These are phyloP conservation scores for Triplophysa tibetana DNA, from an alignment of 2,113 vertebrate species.

Conservation along the genomic window DNA sequence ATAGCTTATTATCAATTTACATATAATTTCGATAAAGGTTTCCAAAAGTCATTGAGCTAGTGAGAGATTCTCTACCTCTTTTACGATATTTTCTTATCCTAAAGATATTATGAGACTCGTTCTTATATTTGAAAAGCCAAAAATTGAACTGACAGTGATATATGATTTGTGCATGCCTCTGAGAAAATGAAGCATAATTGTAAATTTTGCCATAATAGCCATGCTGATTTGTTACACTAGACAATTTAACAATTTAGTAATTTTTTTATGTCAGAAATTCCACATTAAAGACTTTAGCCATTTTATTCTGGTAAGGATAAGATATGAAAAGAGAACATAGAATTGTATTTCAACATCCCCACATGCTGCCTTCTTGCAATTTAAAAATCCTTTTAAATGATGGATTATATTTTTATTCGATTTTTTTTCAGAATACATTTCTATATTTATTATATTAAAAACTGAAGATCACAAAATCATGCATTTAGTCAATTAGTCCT, in stretches of 20 bases:
- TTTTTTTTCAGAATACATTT: too few species aligned
- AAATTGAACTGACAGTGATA: conserved; percentile 61
- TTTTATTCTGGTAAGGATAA: conserved; percentile 22
- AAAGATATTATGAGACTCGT: conserved; percentile 6
- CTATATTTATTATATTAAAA: too few species aligned
- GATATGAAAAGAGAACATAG: not conserved
- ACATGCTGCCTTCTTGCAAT: not conserved
- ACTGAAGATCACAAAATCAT: too few species aligned
- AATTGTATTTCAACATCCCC: not conserved
- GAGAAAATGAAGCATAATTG: conserved; percentile 59
- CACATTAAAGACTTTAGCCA: conserved; percentile 22
- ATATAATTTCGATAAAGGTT: not conserved
- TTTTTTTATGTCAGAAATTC: conserved; percentile 50
- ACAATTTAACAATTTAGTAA: conserved; percentile 42
- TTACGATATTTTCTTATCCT: conserved; percentile 1
- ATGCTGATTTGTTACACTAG: conserved; percentile 60
- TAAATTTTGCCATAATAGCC: conserved; percentile 62
- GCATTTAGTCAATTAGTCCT: too few species aligned
- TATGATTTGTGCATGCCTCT: conserved; percentile 31
- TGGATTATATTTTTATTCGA: too few species aligned
- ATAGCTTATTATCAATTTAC: not conserved
- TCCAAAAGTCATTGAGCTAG: not conserved
- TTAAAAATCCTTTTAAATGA: too few species aligned
- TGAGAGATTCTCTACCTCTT: not conserved
- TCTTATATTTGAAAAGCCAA: conserved; percentile 39